Base-by-base conservation (phyloP, 2,888 invertebrate genomes). In the Caenorhabditis doughertyi region DNA sequence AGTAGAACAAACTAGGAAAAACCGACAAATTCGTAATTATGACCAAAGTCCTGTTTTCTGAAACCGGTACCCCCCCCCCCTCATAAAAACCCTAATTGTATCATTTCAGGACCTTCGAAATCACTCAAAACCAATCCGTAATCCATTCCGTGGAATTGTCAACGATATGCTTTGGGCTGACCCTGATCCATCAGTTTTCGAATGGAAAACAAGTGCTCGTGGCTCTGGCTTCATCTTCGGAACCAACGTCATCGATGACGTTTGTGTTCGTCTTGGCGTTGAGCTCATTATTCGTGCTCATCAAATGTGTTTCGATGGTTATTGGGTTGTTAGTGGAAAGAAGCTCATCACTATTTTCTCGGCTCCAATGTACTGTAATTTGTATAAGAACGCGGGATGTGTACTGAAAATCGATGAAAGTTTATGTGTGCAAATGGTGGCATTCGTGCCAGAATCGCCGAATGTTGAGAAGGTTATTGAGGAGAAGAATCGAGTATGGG, bases 101-200 rank as follows among this genome's bases (percentile, higher is more conserved):
- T 47, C 13, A 27, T 55, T 65, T 16, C 49, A 79, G 68, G 76
- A 79, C 27, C 67, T 85, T 29, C 71, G 83, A 8, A 51, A 79
- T 5, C 64, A 65, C 32, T 62, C 60, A 32, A 85, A 85, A 68
- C 85, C 85, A 7, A 79, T 85, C 39, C 71, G 80, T 2, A 84
- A 83, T 39, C 84, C 84, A 21, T 83, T 71, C 51, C 76, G 84
- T 42, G 89, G 89, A 21, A 71, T 88, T 32, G 79, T 88, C 53
- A 89, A 89, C 74, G 89, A 89, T 72, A 85, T 89, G 84, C 82
- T 89, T 8, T 89, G 89, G 89, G 84, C 85, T 11, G 86, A 86
- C 44, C 86, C 86, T 11, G 86, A 86, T 64, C 58, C 70, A 23
- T 67, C 81, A 9, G 84, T 88, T 16, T 70, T 70, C 49, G 87